Evolutionary conservation across 2,113 vertebrate genomes (phyloP).

Genomic region (Ochotona princeps): DNA sequence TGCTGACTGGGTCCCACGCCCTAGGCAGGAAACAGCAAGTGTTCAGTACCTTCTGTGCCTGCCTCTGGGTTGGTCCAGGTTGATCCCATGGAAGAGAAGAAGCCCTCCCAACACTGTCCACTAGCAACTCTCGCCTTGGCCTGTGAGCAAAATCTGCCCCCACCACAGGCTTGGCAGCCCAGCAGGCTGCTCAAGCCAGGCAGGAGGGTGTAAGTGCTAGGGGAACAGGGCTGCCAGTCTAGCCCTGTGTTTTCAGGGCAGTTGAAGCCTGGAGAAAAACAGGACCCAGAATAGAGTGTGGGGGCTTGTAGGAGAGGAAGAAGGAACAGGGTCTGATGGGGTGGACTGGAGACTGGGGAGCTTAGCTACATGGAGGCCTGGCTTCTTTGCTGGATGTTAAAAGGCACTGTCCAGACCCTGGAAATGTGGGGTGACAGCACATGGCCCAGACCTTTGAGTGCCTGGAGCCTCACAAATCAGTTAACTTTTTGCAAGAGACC

Average conservation of each 20-base stretch:
- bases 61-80: conserved; percentile 85
- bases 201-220: conserved; percentile 88
- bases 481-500: no score
- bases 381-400: not conserved
- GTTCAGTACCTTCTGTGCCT: conserved; percentile 81
- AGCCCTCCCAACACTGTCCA: conserved; percentile 89
- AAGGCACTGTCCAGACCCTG: not conserved
- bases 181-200: conserved; percentile 82
- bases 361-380: no score
- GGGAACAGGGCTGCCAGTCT: conserved; percentile 87
- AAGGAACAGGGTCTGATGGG: not conserved
- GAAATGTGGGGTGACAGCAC: not conserved
- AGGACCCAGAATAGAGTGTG: not conserved
- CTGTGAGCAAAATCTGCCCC: conserved; percentile 88
- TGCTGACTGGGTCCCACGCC: no score
- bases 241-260: conserved; percentile 89
- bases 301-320: not conserved
- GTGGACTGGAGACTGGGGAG: no score
- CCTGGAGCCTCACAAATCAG: not conserved
- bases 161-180: conserved; percentile 88
- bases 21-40: not conserved
- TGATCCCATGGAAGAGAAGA: conserved; percentile 89
- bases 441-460: not conserved
- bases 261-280: conserved; percentile 88
- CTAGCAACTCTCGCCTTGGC: conserved; percentile 88